These are phyloP conservation scores for Gnatocerus cornutus DNA, from an alignment of 2,888 invertebrate genomes.

Conservation along the genomic window DNA sequence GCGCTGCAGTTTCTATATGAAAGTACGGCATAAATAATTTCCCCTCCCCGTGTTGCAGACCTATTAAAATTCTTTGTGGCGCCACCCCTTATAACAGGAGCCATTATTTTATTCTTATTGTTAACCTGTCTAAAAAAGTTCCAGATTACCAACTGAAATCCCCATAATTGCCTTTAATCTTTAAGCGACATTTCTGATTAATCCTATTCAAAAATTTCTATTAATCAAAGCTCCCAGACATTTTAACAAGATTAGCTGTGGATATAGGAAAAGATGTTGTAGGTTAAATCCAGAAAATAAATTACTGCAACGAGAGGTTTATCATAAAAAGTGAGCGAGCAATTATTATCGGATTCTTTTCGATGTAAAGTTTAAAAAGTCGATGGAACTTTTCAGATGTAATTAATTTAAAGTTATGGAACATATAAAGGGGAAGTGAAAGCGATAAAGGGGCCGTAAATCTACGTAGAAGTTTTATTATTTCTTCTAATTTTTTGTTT, in stretches of 20 bases:
- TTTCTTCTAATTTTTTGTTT: neutral
- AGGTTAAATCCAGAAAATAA: constrained; percentile 27
- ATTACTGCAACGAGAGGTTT: constrained; percentile 27
- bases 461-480: constrained; percentile 14
- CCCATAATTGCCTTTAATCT: constrained; percentile 28
- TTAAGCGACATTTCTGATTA: constrained; percentile 28
- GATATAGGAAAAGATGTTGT: constrained; percentile 27
- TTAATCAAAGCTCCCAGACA: constrained; percentile 24
- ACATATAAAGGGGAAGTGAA: constrained; percentile 25
- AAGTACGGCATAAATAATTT: constrained; percentile 36
- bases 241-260: constrained; percentile 25
- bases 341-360: constrained; percentile 33
- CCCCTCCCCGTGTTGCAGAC: constrained; percentile 6
- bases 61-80: constrained; percentile 34
- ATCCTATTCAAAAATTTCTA: constrained; percentile 32
- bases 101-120: constrained; percentile 20
- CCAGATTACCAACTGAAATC: constrained; percentile 24
- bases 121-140: constrained; percentile 17
- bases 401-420: constrained; percentile 31
- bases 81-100: constrained; percentile 9
- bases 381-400: constrained; percentile 26
- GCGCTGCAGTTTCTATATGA: constrained; percentile 21
- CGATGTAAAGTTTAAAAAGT: constrained; percentile 34
- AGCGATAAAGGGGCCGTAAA: constrained; percentile 22
- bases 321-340: constrained; percentile 30